phyloP scores from a whole-genome alignment of 1,140 invertebrate species.

The Ips nitidus region DNA sequence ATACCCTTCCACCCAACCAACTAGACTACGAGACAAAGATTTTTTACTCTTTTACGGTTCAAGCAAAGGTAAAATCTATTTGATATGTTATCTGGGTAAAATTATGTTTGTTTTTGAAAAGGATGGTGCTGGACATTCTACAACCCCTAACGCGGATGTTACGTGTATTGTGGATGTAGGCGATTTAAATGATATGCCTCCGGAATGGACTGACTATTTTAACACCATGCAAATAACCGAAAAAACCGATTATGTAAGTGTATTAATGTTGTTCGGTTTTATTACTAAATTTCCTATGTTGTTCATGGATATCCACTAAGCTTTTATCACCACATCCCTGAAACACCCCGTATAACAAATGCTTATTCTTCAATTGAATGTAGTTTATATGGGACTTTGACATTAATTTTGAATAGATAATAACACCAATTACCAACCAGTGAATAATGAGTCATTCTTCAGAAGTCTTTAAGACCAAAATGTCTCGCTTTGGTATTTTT shows the following conservation, averaged over 20 bases:
- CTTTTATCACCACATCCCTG: no score
- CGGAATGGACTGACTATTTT: constrained; percentile 53
- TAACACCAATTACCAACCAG: no score
- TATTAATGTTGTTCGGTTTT: neutral
- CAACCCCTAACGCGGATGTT: constrained; percentile 30
- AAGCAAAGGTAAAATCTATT: constrained; percentile 36
- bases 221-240: constrained; percentile 23
- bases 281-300: no score
- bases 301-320: no score
- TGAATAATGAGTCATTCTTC: no score
- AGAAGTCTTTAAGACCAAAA: no score
- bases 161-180: constrained; percentile 56
- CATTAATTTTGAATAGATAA: no score
- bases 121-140: constrained; percentile 30
- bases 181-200: constrained; percentile 56
- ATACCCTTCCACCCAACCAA: neutral
- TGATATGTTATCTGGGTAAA: neutral
- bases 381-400: no score
- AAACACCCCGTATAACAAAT: no score
- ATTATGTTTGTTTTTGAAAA: neutral
- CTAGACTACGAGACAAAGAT: constrained; percentile 35
- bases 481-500: no score
- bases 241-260: constrained; percentile 17
- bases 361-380: no score
- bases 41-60: constrained; percentile 32